These are phyloP conservation scores for Pelodytes ibericus DNA, from an alignment of 2,797 vertebrate genomes.

Conservation along the genomic window DNA sequence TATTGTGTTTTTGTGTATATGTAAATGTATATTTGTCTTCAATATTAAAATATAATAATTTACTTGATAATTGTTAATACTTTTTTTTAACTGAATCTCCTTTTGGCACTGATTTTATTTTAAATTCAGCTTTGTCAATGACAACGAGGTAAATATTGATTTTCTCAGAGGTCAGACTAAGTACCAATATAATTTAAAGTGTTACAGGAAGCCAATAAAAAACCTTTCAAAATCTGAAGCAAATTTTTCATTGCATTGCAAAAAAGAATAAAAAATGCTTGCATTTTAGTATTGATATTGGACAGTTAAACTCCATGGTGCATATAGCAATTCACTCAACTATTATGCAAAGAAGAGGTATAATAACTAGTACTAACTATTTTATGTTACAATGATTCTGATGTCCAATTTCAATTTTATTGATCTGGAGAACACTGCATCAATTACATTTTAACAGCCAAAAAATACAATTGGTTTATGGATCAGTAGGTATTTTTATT, in stretches of 20 bases:
- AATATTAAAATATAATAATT: not conserved
- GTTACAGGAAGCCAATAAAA: slow-evolving; percentile 40
- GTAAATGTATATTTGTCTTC: not conserved
- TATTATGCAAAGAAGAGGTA: slow-evolving; percentile 3
- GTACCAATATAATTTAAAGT: slow-evolving; percentile 37
- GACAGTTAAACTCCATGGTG: slow-evolving; percentile 16
- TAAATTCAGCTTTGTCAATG: slow-evolving; percentile 25
- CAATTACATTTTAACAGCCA: too few relatives aligned
- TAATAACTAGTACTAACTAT: not conserved
- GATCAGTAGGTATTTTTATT: too few relatives aligned
- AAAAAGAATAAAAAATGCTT: slow-evolving; percentile 4
- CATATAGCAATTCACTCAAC: slow-evolving; percentile 20
- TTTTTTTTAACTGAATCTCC: not conserved
- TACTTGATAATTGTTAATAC: slow-evolving; percentile 1
- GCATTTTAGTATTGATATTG: slow-evolving; percentile 16
- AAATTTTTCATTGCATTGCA: slow-evolving; percentile 25
- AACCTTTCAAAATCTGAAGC: slow-evolving; percentile 21
- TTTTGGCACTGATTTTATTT: slow-evolving; percentile 17
- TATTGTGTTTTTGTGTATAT: not conserved
- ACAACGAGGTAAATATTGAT: slow-evolving; percentile 36
- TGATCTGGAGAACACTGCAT: not conserved
- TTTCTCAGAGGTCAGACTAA: slow-evolving; percentile 22
- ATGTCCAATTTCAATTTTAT: slow-evolving; percentile 2
- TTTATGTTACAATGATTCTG: slow-evolving; percentile 13
- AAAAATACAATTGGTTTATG: too few relatives aligned